Conservation (phyloP, 2,888 invertebrate genomes). For the Cerastoderma edule region DNA sequence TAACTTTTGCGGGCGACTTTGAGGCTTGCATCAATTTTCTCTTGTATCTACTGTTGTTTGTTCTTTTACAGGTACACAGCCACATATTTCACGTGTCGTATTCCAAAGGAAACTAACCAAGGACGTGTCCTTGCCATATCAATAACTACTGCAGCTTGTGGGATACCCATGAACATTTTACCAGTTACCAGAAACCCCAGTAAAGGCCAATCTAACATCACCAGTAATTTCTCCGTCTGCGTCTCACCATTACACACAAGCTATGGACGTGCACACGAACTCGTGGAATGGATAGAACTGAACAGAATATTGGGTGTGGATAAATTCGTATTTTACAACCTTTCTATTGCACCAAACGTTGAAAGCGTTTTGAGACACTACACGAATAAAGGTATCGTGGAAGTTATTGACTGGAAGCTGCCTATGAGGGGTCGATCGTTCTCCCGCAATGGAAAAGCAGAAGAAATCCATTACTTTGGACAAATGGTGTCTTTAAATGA, state of each 20-base stretch:
- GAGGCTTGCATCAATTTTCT: no score
- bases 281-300: constrained; percentile 25
- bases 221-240: constrained; percentile 2
- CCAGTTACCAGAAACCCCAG: no score
- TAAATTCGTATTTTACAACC: constrained; percentile 18
- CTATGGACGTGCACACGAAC: background rate
- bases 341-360: constrained; percentile 1
- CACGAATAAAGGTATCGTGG: background rate
- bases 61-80: no score
- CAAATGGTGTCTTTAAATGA: constrained; percentile 8
- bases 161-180: no score
- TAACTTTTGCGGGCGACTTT: no score
- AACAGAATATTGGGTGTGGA: constrained; percentile 15
- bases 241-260: background rate
- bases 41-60: no score
- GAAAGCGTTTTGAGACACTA: background rate
- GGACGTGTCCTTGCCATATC: no score
- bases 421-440: background rate
- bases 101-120: no score
- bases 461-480: constrained; percentile 14
- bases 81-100: no score
- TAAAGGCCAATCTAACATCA: no score
- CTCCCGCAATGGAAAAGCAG: background rate
- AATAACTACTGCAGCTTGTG: no score
- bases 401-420: constrained; percentile 6